Percentiles rank a stretch among this genome's conserved stretches.
phyloP scores from a whole-genome alignment of 2,113 vertebrate genomes.

The Cygnus atratus region DNA sequence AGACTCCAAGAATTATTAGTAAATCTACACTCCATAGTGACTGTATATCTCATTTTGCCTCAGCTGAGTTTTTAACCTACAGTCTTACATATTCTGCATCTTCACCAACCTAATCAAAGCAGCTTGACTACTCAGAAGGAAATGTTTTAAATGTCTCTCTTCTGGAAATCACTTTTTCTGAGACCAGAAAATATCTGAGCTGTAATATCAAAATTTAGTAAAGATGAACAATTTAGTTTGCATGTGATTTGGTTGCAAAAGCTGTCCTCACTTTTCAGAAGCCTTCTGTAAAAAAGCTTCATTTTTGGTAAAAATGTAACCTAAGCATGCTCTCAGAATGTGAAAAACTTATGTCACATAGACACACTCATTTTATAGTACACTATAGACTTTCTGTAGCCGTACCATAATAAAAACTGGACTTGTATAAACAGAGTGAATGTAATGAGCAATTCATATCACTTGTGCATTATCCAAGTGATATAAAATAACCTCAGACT shows the following conservation, averaged over 20 bases:
- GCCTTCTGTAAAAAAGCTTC: not conserved
- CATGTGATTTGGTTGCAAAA: not conserved
- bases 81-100: not conserved
- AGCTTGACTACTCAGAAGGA: not conserved
- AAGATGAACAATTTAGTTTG: conserved; percentile 8
- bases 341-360: not conserved
- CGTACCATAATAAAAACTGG: not conserved
- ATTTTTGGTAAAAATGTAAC: not conserved
- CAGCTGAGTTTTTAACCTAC: not conserved
- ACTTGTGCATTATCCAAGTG: not conserved
- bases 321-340: not conserved
- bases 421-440: not conserved
- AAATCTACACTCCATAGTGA: not conserved
- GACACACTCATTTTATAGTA: rapidly evolving
- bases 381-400: not conserved
- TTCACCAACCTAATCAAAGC: not conserved
- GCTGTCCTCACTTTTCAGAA: not conserved
- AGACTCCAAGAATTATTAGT: not conserved
- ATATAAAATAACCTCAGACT: not conserved
- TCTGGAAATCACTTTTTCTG: not conserved
- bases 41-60: not conserved
- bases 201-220: not conserved
- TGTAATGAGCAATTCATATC: not conserved
- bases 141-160: not conserved
- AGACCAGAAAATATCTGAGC: not conserved